Base-by-base conservation (phyloP, 2,797 vertebrate species). In the Aphelocoma californica region DNA sequence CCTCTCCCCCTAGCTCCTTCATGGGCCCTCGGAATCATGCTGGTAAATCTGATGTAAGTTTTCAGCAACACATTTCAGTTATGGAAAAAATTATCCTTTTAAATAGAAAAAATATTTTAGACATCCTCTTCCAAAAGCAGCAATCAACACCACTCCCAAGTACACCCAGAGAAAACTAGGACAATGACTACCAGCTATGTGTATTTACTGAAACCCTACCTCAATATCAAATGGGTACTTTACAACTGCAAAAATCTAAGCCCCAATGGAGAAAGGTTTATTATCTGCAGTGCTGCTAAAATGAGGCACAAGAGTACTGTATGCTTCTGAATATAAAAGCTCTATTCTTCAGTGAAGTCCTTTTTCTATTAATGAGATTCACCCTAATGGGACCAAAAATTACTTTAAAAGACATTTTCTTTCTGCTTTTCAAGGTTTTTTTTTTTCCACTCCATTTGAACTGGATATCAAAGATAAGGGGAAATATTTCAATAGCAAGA, bases 401-500 rank as follows among this genome's bases (percentile, higher is more conserved):
- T 96, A 91, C 86, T 95, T 89, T 96, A 94, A 92, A 95, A 92
- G 92, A 94, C 88, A 88, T 95, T 96, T 96, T n/a, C 67, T 95
- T 95, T 96, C 48, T 95, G 88, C 81, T 89, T 95, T 94, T 96
- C 86, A 94, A 94, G 51, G 88, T 21, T 7, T 90, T 93, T 40
- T 34, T 38, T 97, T 82, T 92, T 87, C 88, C 86, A 95, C 74
- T 87, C 88, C 93, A 95, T 95, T 96, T 97, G 86, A 90, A 75
- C 93, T 93, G 92, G 84, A 84, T 95, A 95, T 95, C 94, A 94
- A 95, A 96, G 96, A 96, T 96, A 94, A 96, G 92, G 79, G 44
- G 47, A 92, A 95, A 96, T 96, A 93, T 95, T 96, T 97, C 83
- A 95, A 92, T 95, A 95, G 86, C 47, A 95, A 82, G 60, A 75